Percentiles rank a stretch among this genome's conserved stretches.
Evolutionary conservation across 2,888 invertebrate genomes (phyloP).

Genomic region (Meiosimyza decipiens): DNA sequence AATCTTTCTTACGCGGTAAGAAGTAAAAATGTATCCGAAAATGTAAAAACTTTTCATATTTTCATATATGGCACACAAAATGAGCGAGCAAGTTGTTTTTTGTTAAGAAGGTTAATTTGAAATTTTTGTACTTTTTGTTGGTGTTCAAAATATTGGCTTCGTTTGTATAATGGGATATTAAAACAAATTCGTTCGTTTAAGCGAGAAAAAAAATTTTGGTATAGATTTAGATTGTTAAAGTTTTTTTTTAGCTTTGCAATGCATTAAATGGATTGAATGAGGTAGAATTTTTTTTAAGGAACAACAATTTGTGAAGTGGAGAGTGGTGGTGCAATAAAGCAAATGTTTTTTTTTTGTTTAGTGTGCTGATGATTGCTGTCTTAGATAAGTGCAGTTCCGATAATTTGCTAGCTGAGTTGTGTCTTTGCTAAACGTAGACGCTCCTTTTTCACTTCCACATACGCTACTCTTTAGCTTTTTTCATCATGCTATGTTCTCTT

Average conservation of each 20-base stretch:
- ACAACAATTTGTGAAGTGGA: constrained; percentile 3
- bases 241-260: constrained; percentile 5
- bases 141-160: not conserved
- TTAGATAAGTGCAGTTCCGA: not conserved
- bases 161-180: not conserved
- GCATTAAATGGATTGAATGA: no score
- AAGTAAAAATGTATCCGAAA: constrained; percentile 33
- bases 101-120: no score
- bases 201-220: no score
- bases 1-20: constrained; percentile 27
- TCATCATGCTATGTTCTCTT: not conserved
- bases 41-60: not conserved
- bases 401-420: not conserved
- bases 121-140: constrained; percentile 1
- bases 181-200: no score
- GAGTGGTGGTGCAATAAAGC: not conserved
- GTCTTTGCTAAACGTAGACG: not conserved
- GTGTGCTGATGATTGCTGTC: constrained; percentile 11
- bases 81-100: not conserved
- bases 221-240: no score
- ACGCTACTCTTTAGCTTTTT: not conserved
- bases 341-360: no score
- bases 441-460: not conserved
- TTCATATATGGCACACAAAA: constrained; percentile 9
- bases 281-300: no score